Percentiles rank a stretch among this genome's conserved stretches.
Conservation (phyloP, 2,797 vertebrate species). For the Alectoris magna region DNA sequence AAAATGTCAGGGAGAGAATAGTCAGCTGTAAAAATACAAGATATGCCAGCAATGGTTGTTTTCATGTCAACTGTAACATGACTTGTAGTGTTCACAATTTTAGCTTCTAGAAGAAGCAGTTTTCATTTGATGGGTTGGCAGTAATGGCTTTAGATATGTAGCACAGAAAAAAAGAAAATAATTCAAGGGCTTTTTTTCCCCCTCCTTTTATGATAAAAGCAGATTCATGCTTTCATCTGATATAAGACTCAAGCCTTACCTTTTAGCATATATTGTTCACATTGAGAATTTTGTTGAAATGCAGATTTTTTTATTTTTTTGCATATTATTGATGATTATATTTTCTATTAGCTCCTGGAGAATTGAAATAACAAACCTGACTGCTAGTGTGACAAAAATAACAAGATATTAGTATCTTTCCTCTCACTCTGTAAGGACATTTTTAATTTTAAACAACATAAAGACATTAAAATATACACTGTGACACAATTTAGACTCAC, state of each 20-base stretch:
- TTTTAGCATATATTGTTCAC: slow-evolving; percentile 24
- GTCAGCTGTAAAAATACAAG: slow-evolving; percentile 87
- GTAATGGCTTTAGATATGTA: slow-evolving; percentile 27
- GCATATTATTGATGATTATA: background rate
- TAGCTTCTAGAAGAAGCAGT: slow-evolving; percentile 59
- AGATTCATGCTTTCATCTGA: slow-evolving; percentile 47
- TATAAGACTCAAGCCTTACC: slow-evolving; percentile 31
- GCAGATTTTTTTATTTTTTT: background rate
- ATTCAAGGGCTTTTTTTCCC: background rate
- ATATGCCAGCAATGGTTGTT: slow-evolving; percentile 79
- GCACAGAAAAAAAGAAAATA: slow-evolving; percentile 16
- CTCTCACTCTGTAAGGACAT: background rate
- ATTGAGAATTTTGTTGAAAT: slow-evolving; percentile 5
- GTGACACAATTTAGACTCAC: background rate
- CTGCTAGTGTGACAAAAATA: background rate
- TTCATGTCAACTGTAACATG: slow-evolving; percentile 77
- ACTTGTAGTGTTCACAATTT: slow-evolving; percentile 64
- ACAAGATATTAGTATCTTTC: background rate
- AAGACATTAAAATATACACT: background rate
- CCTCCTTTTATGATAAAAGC: slow-evolving; percentile 51
- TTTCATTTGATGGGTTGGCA: slow-evolving; percentile 55
- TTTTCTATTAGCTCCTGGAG: background rate
- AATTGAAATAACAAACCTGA: background rate
- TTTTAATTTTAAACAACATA: background rate
- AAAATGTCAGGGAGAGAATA: slow-evolving; percentile 82